Base-by-base conservation (phyloP, 2,797 vertebrate genomes). In the Enteromius argenteus region DNA sequence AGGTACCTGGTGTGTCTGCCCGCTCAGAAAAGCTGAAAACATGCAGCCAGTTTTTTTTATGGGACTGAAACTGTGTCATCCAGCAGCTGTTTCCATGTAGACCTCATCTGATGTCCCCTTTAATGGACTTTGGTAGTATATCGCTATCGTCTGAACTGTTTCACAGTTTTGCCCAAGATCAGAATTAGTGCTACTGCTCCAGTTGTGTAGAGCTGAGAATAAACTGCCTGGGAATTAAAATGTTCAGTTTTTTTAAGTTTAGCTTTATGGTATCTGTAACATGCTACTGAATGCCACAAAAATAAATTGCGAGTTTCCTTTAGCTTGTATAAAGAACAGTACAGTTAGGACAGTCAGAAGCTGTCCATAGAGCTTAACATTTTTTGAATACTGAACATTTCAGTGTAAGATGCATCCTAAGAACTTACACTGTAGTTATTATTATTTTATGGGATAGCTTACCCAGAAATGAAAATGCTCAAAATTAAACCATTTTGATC, bases 231-330 rank as follows among this genome's bases (percentile, higher is more conserved):
- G 51, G 23, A 32, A 62, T 62, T 62, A 4, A 51, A 71, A 39
- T 14, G 2, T 23, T 77, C 19, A 30, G 21, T 44, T 44, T 53
- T 53, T 51, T 21, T 1, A 46, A 46, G 44, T 46, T 13, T 49
- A 17, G 51, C 51, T 79, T 14, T 66, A 4, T 7, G 19, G 11
- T 46, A n/a, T 23, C n/a, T 64, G 39, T 32, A 30, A 32, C 60
- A 66, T 79, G 19, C 37, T 39, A 73, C 76, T 6, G 68, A 46
- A 66, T 51, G 77, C 35, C 78, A 78, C 46, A 67, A 42, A 15
- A 69, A 23, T 44, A 0, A 44, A 71, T 44, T 14, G 39, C 23
- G 67, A 27, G 13, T 42, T 23, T 13, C 10, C 66, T 11, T 23
- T 23, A 69, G 37, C 37, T 71, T 44, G 0, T 44, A 71, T 27